A percentile compares a stretch with the other conserved stretches of the same genome.
Conservation (phyloP, 1,140 invertebrate species). For the Brachionus koreanus region DNA sequence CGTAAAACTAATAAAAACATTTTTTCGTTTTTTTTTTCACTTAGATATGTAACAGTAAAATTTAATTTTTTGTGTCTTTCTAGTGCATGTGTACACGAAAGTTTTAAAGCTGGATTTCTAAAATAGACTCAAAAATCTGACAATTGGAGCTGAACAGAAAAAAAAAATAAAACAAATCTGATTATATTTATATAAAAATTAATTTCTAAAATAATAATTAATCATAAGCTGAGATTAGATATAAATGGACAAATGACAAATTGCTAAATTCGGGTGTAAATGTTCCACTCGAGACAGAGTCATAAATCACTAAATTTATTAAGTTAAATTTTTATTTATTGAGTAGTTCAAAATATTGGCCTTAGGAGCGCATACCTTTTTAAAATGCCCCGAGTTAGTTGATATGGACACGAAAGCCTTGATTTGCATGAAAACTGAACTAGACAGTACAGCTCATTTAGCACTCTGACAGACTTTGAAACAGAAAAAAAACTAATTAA, state of each 20-base stretch:
- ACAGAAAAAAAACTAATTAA: not conserved
- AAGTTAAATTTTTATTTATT: not conserved
- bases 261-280: not conserved
- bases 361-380: not conserved
- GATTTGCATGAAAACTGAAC: not conserved
- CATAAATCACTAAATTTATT: not conserved
- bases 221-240: not conserved
- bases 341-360: not conserved
- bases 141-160: not conserved
- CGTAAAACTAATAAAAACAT: too few relatives aligned
- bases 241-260: not conserved
- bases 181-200: constrained; percentile 1
- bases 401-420: not conserved
- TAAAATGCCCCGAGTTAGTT: not conserved
- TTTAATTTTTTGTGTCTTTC: too few relatives aligned
- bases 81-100: too few relatives aligned
- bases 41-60: too few relatives aligned
- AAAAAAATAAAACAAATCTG: not conserved
- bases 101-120: too few relatives aligned
- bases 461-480: not conserved
- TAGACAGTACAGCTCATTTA: not conserved
- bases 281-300: not conserved
- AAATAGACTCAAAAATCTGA: not conserved
- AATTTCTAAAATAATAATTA: not conserved
- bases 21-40: too few relatives aligned